Percentiles rank a stretch among this genome's conserved stretches.
phyloP scores from a whole-genome alignment of 2,113 vertebrate genomes.

The sheep (Ovis aries) region ARS-UI_Ramb_v3.0 NC_056056.1:31912001-31912500 shows the following conservation, averaged over 20 bases:
- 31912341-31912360: background rate
- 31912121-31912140: background rate
- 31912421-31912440: slow-evolving; percentile 30
- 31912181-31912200: background rate
- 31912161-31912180: background rate
- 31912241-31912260: background rate
- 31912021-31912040: background rate
- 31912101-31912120: background rate
- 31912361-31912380: background rate
- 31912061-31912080: background rate
- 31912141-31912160: background rate
- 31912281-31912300: background rate
- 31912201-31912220: background rate
- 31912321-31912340: background rate
- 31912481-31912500: too few species aligned
- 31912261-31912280: background rate
- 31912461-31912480: background rate
- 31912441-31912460: background rate
- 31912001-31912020: background rate
- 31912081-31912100: background rate
- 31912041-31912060: background rate
- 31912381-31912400: background rate
- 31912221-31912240: background rate
- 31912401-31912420: background rate
- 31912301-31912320: background rate